Evolutionary conservation across 2,888 invertebrate genomes (phyloP).

Genomic region (Apodemia duryi): DNA sequence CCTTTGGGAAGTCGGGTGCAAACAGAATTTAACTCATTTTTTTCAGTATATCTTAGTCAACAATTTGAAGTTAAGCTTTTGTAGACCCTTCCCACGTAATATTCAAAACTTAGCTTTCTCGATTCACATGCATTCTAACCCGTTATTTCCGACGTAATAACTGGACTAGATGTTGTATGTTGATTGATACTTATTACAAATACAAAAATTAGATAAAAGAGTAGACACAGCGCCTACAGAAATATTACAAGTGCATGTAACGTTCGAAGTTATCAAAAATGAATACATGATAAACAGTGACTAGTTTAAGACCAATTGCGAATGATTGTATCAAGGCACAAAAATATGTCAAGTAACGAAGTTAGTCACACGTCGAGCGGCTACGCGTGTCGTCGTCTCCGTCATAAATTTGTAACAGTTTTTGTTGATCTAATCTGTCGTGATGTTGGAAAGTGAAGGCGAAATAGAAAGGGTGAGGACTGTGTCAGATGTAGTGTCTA

Average conservation of each 20-base stretch:
- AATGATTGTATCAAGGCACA: not conserved
- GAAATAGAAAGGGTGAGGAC: constrained; percentile 35
- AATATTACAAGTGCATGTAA: not conserved
- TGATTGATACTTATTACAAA: not conserved
- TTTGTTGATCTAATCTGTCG: constrained; percentile 30
- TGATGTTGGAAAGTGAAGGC: constrained; percentile 43
- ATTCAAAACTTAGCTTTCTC: too few relatives aligned
- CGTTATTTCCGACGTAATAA: too few relatives aligned
- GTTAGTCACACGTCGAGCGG: constrained; percentile 46
- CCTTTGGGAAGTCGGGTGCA: too few relatives aligned
- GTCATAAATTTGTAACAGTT: constrained; percentile 35
- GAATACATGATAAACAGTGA: not conserved
- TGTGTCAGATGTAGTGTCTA: constrained; percentile 24
- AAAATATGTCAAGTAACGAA: constrained; percentile 20
- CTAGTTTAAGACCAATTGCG: not conserved
- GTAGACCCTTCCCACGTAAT: too few relatives aligned
- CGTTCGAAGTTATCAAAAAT: not conserved
- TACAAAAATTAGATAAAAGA: too few relatives aligned
- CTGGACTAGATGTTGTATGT: not conserved
- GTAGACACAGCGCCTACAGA: not conserved
- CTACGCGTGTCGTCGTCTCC: constrained; percentile 41
- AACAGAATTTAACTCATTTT: too few relatives aligned
- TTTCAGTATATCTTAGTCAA: too few relatives aligned
- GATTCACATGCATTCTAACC: too few relatives aligned
- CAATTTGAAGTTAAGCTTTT: too few relatives aligned